Evolutionary conservation across 2,113 vertebrate genomes (phyloP).

Genomic region (Centropristis striata): DNA sequence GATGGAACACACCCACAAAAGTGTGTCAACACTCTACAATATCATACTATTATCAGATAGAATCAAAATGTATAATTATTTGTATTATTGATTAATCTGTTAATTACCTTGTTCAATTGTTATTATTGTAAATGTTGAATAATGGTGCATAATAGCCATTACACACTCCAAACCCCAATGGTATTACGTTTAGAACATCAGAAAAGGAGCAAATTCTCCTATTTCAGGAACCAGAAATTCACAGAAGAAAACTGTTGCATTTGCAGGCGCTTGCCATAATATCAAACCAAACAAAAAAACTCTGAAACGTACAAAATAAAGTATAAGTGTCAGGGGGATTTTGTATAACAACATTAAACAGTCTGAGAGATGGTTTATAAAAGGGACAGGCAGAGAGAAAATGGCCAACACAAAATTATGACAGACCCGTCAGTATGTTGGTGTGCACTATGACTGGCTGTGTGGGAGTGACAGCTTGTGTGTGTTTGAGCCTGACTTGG

Average conservation of each 20-base stretch:
- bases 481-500: conserved; percentile 85
- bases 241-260: no score
- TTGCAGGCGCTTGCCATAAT: background rate
- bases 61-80: background rate
- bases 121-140: background rate
- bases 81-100: background rate
- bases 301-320: background rate
- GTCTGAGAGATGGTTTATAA: conserved; percentile 36
- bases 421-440: conserved; percentile 66
- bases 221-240: no score
- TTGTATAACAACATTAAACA: background rate
- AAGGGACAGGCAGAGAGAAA: conserved; percentile 47
- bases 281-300: background rate
- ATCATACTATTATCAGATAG: no score
- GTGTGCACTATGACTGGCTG: conserved; percentile 65
- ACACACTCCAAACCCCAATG: background rate
- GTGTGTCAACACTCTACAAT: background rate
- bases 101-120: background rate
- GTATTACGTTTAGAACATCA: background rate
- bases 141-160: background rate
- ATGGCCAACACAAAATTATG: conserved; percentile 54
- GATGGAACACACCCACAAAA: conserved; percentile 40
- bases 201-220: background rate
- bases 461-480: conserved; percentile 72
- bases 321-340: background rate